Evolutionary conservation across 2,797 vertebrate genomes (phyloP), one percentile per base, ranked within the genome.

Genomic region (Galaxias olidus): DNA sequence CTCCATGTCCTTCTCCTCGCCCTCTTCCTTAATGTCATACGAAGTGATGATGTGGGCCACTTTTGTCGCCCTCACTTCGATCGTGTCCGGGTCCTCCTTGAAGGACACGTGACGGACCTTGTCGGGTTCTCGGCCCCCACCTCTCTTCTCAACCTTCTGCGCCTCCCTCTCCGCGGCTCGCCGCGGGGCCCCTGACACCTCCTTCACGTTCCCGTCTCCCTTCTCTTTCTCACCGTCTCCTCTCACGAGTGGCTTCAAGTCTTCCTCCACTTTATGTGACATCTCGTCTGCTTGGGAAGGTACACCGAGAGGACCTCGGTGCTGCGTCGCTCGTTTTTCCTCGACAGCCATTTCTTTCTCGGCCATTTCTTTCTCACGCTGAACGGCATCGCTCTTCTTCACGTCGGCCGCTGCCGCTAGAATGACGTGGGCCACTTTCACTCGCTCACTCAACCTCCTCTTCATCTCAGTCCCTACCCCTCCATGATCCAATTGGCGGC

Each of bases 211-310:
- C 10, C 56, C 49, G 18, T 58, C 46, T 59, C 68, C 62, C 9
- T 58, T 53, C 10, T n/a, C 55, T 9, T 0, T 40, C 68, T 48
- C 57, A 18, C 68, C 78, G 1, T 14, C 56, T 61, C 66, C 47
- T 86, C 70, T 30, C 3, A 2, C 30, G 30, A 3, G 30, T n/a
- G 30, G 30, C 30, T 30, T 30, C 6, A 30, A 30, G 6, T 2
- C 6, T 2, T 30, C 30, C 3, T 2, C 30, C 30, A 30, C 6
- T 30, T 30, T 30, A 6, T 30, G 2, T 30, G 30, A 30, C 30
- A 30, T 30, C 30, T 30, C 30, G 3, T 30, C 6, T 30, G 30
- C 30, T 6, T 30, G 30, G 30, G 30, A 2, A 30, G 30, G 30
- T 6, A 30, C 30, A 30, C 2, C 6, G 30, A 30, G 30, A 3